Conservation (phyloP, 2,113 vertebrate genomes). For the Cyprinodon brontotheroides region DNA sequence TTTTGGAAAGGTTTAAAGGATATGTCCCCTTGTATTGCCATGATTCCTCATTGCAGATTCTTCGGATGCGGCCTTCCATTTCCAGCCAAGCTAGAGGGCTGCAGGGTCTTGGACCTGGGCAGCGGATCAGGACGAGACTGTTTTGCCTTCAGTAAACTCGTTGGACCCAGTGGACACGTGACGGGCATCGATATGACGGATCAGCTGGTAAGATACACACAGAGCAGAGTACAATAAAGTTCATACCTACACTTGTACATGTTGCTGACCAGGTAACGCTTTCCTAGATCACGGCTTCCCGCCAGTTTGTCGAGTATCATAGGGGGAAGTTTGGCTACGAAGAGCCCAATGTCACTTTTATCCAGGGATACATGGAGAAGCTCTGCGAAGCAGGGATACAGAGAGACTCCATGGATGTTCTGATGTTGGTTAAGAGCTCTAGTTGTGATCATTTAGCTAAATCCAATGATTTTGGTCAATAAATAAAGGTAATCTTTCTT, state of each 20-base stretch:
- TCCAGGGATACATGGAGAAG: slow-evolving; percentile 78
- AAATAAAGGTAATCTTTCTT: not conserved
- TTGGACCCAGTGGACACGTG: slow-evolving; percentile 81
- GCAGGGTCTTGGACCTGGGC: slow-evolving; percentile 85
- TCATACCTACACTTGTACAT: not conserved
- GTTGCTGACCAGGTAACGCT: not conserved
- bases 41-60: slow-evolving; percentile 74
- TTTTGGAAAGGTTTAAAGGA: not conserved
- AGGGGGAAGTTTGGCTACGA: slow-evolving; percentile 72
- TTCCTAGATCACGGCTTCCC: slow-evolving; percentile 59
- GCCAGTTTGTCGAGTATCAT: slow-evolving; percentile 73
- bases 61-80: slow-evolving; percentile 88
- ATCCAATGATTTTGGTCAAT: not conserved
- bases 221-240: too few relatives aligned
- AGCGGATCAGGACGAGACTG: slow-evolving; percentile 87
- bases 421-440: slow-evolving; percentile 62
- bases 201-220: slow-evolving; percentile 74
- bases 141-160: slow-evolving; percentile 84
- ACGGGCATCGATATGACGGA: slow-evolving; percentile 86
- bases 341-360: slow-evolving; percentile 67
- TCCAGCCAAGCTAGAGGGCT: slow-evolving; percentile 80
- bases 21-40: not conserved
- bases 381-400: slow-evolving; percentile 71
- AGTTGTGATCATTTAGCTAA: not conserved
- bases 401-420: slow-evolving; percentile 66